phyloP scores from a whole-genome alignment of 2,888 invertebrate genomes.

The Drosophila sordidula region DNA sequence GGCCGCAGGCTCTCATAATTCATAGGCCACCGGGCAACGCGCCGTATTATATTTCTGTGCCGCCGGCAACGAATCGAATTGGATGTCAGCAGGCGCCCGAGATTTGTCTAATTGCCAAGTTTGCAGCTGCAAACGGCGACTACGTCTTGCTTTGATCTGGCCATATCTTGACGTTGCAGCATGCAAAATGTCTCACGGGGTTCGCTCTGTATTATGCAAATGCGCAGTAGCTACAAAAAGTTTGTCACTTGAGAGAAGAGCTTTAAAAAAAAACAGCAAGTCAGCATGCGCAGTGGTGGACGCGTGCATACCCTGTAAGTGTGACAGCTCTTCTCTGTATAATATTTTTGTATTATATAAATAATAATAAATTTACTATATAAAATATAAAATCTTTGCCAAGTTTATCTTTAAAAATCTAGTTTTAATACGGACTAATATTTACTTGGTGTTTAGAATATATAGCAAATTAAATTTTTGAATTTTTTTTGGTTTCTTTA shows the following conservation, averaged over 20 bases:
- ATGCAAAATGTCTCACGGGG: conserved; percentile 25
- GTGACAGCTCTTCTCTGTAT: too few species aligned
- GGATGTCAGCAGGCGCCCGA: conserved; percentile 27
- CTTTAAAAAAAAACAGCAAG: conserved; percentile 14
- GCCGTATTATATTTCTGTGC: conserved; percentile 31
- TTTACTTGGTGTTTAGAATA: too few species aligned
- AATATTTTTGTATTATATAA: too few species aligned
- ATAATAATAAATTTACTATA: too few species aligned
- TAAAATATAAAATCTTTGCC: too few species aligned
- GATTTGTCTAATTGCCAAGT: conserved; percentile 61
- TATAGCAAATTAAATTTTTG: too few species aligned
- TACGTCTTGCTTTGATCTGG: conserved; percentile 26
- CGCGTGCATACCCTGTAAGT: conserved; percentile 10
- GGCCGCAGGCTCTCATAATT: conserved; percentile 52
- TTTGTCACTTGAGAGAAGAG: conserved; percentile 41
- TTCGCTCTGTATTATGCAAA: conserved; percentile 44
- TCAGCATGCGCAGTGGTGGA: not conserved
- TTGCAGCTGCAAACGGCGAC: conserved; percentile 39
- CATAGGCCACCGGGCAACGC: conserved; percentile 33
- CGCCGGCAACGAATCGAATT: conserved; percentile 38
- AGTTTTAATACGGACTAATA: too few species aligned
- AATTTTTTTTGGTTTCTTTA: too few species aligned
- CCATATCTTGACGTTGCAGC: conserved; percentile 26
- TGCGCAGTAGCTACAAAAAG: conserved; percentile 57
- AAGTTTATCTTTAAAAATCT: too few species aligned